Evolutionary conservation across 2,888 invertebrate species (phyloP).

Genomic region (Cryptosula pallasiana): DNA sequence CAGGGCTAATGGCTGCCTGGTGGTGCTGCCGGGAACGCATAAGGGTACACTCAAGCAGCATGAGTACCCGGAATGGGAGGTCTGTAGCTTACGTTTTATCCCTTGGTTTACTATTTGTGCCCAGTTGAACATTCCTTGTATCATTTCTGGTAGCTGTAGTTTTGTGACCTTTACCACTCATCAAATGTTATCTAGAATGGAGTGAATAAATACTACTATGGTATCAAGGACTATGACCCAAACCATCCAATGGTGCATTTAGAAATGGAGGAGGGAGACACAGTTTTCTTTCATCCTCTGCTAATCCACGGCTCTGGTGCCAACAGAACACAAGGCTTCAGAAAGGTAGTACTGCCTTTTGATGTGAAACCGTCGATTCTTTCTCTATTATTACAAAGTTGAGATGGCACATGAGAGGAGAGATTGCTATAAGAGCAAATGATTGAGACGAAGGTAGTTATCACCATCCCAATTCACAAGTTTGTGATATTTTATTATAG

Average conservation of each 20-base stretch:
- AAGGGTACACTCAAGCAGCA: slow-evolving; percentile 62
- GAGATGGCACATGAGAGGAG: too few relatives aligned
- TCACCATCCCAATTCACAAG: too few relatives aligned
- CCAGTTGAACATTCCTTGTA: too few relatives aligned
- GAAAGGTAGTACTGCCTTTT: slow-evolving; percentile 39
- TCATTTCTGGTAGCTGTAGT: too few relatives aligned
- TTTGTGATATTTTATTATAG: too few relatives aligned
- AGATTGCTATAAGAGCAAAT: too few relatives aligned
- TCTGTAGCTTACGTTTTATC: too few relatives aligned
- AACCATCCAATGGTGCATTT: slow-evolving; percentile 57
- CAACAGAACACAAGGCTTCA: slow-evolving; percentile 64
- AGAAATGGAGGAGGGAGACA: slow-evolving; percentile 78
- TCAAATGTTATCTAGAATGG: slow-evolving; percentile 50
- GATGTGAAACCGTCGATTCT: too few relatives aligned
- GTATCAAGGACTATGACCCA: slow-evolving; percentile 60
- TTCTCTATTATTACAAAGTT: too few relatives aligned
- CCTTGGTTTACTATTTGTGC: too few relatives aligned
- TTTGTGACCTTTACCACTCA: neutral
- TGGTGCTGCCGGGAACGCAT: slow-evolving; percentile 75
- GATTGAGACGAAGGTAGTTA: too few relatives aligned
- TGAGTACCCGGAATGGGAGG: slow-evolving; percentile 66
- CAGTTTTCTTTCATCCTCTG: slow-evolving; percentile 81
- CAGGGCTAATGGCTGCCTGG: slow-evolving; percentile 73
- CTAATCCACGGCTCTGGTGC: slow-evolving; percentile 79
- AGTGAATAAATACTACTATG: slow-evolving; percentile 69